phyloP scores from a whole-genome alignment of 2,797 vertebrate species.

The Tragelaphus eurycerus region DNA sequence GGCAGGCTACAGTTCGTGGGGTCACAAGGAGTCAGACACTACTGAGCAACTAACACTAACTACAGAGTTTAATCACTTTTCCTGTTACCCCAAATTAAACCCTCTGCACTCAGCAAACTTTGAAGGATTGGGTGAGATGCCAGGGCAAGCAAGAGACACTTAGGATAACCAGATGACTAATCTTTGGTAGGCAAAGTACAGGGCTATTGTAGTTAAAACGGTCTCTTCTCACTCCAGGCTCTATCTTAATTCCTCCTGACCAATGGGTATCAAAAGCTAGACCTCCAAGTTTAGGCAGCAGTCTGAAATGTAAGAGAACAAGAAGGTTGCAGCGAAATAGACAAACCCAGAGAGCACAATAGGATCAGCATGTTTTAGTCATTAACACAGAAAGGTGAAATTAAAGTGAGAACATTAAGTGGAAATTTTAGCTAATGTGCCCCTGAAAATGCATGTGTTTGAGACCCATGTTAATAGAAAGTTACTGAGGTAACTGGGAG shows the following conservation, averaged over 20 bases:
- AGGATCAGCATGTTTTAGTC: background rate
- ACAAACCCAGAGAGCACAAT: background rate
- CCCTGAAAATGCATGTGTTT: background rate
- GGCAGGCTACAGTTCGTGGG: background rate
- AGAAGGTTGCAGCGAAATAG: background rate
- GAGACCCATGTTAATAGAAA: constrained; percentile 36
- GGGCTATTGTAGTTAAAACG: background rate
- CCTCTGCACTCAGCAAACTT: background rate
- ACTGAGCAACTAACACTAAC: background rate
- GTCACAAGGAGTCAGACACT: background rate
- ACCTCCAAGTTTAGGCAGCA: background rate
- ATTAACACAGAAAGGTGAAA: background rate
- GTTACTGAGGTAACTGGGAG: background rate
- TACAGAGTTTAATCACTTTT: background rate
- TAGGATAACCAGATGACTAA: background rate
- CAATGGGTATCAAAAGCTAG: background rate
- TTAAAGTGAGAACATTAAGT: background rate
- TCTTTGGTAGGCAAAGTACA: background rate
- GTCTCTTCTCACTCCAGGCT: background rate
- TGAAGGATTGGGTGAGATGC: background rate
- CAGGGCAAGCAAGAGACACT: too few relatives aligned
- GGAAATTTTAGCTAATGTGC: background rate
- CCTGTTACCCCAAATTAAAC: background rate
- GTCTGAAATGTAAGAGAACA: background rate
- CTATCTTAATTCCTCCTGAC: background rate